Conservation (phyloP, 1,140 invertebrate genomes). For the Frieseomelitta varia region DNA sequence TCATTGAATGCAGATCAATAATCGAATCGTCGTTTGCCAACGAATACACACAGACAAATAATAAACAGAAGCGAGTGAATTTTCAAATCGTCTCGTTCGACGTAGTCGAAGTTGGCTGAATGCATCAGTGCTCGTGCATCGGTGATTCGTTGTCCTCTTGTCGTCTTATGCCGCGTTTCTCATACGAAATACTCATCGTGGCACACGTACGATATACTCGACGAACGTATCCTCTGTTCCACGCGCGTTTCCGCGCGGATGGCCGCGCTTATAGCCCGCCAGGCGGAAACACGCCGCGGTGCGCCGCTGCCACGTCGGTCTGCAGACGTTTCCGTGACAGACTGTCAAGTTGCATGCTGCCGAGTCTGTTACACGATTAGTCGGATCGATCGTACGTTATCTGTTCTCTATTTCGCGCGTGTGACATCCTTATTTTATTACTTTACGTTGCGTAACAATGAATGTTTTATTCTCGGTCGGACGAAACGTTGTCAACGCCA, state of each 20-base stretch:
- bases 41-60: neutral
- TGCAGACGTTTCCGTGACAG: conserved; percentile 30
- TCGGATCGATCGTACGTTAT: conserved; percentile 19
- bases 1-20: too few relatives aligned
- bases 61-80: neutral
- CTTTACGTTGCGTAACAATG: neutral
- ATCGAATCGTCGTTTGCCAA: neutral
- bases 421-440: neutral
- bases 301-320: neutral
- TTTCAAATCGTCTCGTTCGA: neutral
- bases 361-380: conserved; percentile 34
- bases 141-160: neutral
- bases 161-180: conserved; percentile 22
- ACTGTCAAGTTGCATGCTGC: conserved; percentile 16
- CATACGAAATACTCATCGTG: conserved; percentile 4
- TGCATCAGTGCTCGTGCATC: neutral
- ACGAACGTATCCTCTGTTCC: conserved; percentile 22
- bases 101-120: neutral
- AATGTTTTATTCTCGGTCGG: neutral
- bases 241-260: conserved; percentile 39
- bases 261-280: conserved; percentile 26
- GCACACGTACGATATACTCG: conserved; percentile 1
- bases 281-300: conserved; percentile 27
- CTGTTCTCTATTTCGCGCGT: neutral
- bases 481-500: too few relatives aligned